A percentile compares a stretch with the other conserved stretches of the same genome.
These are phyloP conservation scores for Bagarius yarrelli DNA, from an alignment of 2,113 vertebrate genomes.

Conservation along the genomic window DNA sequence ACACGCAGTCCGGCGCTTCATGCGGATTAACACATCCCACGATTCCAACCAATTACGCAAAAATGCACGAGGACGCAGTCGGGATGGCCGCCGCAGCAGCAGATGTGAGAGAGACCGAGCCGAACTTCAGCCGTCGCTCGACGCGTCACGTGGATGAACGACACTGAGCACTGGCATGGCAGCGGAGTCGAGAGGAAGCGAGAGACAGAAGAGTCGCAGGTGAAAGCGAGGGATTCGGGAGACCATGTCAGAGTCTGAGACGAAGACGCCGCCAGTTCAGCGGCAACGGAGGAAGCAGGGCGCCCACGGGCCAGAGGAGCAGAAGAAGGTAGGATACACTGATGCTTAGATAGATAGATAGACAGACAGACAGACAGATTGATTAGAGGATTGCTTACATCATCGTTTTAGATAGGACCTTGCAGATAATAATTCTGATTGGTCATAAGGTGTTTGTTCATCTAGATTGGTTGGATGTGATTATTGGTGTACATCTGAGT, in stretches of 20 bases:
- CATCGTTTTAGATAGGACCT: not conserved
- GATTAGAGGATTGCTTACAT: no score
- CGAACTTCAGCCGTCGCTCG: not conserved
- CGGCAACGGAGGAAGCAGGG: slow-evolving; percentile 85
- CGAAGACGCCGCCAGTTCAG: slow-evolving; percentile 83
- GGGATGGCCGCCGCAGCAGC: not conserved
- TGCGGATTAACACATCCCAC: not conserved
- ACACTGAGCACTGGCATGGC: not conserved
- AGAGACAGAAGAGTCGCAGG: not conserved
- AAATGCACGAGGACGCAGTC: slow-evolving; percentile 1
- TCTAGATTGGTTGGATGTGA: not conserved
- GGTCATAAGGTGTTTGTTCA: not conserved
- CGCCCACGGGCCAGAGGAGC: slow-evolving; percentile 92
- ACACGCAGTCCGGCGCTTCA: not conserved
- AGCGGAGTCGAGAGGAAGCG: not conserved
- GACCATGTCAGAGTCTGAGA: slow-evolving; percentile 86
- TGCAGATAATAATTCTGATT: no score
- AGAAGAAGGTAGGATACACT: slow-evolving; percentile 87
- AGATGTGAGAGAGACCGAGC: not conserved
- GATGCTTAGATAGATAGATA: not conserved
- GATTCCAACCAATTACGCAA: not conserved
- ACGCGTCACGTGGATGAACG: not conserved
- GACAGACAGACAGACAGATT: not conserved
- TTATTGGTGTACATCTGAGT: not conserved
- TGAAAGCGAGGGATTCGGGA: slow-evolving; percentile 45